These are phyloP conservation scores for Paradoxurus hermaphroditus DNA, from an alignment of 2,113 vertebrate species.

Conservation along the genomic window DNA sequence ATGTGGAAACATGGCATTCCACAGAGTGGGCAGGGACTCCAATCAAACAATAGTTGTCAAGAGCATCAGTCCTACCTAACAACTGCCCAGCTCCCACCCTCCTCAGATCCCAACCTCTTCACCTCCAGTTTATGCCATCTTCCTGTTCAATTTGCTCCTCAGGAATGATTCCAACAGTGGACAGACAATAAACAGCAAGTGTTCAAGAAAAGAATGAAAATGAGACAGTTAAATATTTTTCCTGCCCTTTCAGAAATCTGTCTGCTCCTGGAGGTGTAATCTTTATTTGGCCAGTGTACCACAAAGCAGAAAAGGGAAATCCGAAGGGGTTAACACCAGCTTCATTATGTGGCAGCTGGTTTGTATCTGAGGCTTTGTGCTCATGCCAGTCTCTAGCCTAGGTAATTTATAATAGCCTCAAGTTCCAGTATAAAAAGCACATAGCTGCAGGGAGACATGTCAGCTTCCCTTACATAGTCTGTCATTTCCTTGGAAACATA, in stretches of 20 bases:
- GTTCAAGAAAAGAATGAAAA: conserved; percentile 12
- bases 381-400: conserved; percentile 64
- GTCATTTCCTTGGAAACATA: conserved; percentile 84
- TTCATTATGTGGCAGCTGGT: conserved; percentile 49
- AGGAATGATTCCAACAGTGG: background rate
- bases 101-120: background rate
- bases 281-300: background rate
- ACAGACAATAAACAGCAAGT: background rate
- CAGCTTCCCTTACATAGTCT: conserved; percentile 80
- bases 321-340: conserved; percentile 51
- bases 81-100: background rate
- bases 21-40: conserved; percentile 47
- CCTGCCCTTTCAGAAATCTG: background rate
- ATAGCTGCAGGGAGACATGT: conserved; percentile 81
- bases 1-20: conserved; percentile 58
- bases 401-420: conserved; percentile 80
- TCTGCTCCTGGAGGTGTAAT: background rate
- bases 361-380: conserved; percentile 55
- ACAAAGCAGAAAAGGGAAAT: background rate
- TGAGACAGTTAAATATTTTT: background rate
- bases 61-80: conserved; percentile 39
- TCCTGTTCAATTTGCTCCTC: background rate
- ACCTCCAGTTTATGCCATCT: background rate
- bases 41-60: conserved; percentile 65
- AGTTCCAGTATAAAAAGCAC: conserved; percentile 80